These are phyloP conservation scores for Danio kyathit DNA, from an alignment of 2,797 vertebrate species.

Conservation along the genomic window DNA sequence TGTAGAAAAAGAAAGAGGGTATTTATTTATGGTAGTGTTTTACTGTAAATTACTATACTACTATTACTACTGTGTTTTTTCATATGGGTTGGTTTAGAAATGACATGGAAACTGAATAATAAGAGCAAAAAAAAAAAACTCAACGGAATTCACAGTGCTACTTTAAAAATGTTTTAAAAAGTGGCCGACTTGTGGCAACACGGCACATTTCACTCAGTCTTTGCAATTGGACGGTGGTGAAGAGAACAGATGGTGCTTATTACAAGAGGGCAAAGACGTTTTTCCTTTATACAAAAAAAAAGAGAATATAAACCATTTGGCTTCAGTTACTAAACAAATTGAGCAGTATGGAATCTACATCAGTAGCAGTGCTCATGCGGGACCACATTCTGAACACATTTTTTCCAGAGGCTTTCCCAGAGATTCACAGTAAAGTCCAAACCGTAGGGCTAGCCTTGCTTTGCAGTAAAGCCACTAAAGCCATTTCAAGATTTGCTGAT, in stretches of 20 bases:
- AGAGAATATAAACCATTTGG: conserved; percentile 7
- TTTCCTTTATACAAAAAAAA: not conserved
- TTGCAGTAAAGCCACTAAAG: too few relatives aligned
- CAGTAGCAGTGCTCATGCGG: conserved; percentile 10
- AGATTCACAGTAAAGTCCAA: conserved; percentile 8
- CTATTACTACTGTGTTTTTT: too few relatives aligned
- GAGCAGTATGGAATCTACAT: conserved; percentile 25
- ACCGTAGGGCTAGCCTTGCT: too few relatives aligned
- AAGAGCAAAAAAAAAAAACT: too few relatives aligned
- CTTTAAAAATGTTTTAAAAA: not conserved
- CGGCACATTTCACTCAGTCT: not conserved
- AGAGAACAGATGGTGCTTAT: conserved; percentile 22
- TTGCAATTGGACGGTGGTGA: not conserved
- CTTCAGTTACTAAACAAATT: not conserved
- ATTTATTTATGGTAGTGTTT: too few relatives aligned
- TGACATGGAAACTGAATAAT: too few relatives aligned
- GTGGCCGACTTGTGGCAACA: not conserved
- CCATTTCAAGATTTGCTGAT: too few relatives aligned
- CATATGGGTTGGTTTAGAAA: too few relatives aligned
- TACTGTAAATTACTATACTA: too few relatives aligned
- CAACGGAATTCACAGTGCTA: too few relatives aligned
- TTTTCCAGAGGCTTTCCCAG: conserved; percentile 41
- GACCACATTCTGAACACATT: conserved; percentile 20
- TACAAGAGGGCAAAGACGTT: not conserved
- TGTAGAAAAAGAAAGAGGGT: too few relatives aligned